These are phyloP conservation scores for Oreohelix idahoensis DNA, from an alignment of 1,140 invertebrate species.

Conservation along the genomic window DNA sequence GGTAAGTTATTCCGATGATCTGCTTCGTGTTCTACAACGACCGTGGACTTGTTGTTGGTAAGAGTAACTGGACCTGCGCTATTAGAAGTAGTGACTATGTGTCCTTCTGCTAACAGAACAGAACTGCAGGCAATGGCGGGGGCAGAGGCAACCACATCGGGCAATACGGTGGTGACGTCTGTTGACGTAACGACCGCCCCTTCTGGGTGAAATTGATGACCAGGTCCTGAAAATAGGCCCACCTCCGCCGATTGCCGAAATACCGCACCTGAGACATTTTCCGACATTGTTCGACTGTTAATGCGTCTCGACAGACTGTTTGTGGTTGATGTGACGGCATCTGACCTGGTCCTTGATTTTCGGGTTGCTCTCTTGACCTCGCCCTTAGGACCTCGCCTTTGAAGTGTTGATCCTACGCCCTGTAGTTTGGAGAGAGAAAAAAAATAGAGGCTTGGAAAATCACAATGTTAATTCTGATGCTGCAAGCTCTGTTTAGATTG, in stretches of 20 bases:
- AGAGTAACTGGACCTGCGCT: background rate
- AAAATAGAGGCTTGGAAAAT: too few species aligned
- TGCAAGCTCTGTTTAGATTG: too few species aligned
- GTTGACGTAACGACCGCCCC: constrained; percentile 13
- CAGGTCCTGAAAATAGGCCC: background rate
- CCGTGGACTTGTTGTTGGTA: background rate
- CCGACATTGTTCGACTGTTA: background rate
- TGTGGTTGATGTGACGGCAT: constrained; percentile 19
- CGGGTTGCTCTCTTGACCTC: constrained; percentile 10
- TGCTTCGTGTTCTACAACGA: background rate
- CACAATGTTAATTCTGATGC: too few species aligned
- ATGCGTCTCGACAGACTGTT: background rate
- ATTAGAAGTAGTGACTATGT: background rate
- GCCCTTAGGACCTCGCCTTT: background rate
- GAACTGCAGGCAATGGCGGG: too few species aligned
- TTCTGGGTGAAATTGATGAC: constrained; percentile 21
- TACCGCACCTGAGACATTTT: background rate
- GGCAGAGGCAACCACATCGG: background rate
- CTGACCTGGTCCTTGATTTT: constrained; percentile 19
- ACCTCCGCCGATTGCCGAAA: background rate
- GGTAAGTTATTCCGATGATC: background rate
- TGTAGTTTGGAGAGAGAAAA: background rate
- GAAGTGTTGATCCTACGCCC: background rate
- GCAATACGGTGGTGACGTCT: background rate
- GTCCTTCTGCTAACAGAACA: background rate